Evolutionary conservation across 2,113 vertebrate species (phyloP), one percentile per base, ranked within the genome.

Genomic region (Tupaia chinensis): DNA sequence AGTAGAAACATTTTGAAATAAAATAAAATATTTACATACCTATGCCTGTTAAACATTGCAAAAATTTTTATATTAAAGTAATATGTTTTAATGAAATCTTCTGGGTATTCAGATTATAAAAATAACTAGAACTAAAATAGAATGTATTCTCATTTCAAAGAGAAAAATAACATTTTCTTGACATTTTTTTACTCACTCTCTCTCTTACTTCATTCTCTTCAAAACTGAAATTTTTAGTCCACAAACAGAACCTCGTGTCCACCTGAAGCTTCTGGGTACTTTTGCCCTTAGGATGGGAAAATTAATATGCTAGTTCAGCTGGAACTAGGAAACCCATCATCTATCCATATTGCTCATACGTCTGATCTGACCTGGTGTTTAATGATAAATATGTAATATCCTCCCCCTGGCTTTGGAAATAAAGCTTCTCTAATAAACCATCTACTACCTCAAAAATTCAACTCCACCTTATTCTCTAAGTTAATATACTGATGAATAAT

Each of bases 21-120:
- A 92, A 86, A 81, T 72, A 63, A 81, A 85, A 60, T 60, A 61
- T 87, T 74, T 15, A 29, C 69, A 20, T 80, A 54, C 68, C 32
- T 92, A 80, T 72, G 23, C 6, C 7, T 92, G 60, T 58, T 83
- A 74, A 84, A 10, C 22, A 91, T 16, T 60, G 58, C 25, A 93
- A 66, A n/a, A 13, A 95, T 93, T 95, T 91, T 84, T 89, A 86
- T 76, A 95, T 87, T 96, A 94, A 74, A 83, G 65, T 89, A 34
- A 89, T 93, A 89, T 56, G 72, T 93, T 92, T 88, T 87, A 82
- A 56, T 83, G 69, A 87, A 85, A 32, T 3, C n/a, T 96, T 86
- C 44, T 82, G 20, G 29, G 27, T 29, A 32, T 32, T 4, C 6
- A 7, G 9, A 19, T 69, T 79, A 14, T 76, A 22, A 7, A 16